A percentile compares a stretch with the other conserved stretches of the same genome.
phyloP scores from a whole-genome alignment of 2,113 vertebrate species.

The Andinoacara biseriatus region DNA sequence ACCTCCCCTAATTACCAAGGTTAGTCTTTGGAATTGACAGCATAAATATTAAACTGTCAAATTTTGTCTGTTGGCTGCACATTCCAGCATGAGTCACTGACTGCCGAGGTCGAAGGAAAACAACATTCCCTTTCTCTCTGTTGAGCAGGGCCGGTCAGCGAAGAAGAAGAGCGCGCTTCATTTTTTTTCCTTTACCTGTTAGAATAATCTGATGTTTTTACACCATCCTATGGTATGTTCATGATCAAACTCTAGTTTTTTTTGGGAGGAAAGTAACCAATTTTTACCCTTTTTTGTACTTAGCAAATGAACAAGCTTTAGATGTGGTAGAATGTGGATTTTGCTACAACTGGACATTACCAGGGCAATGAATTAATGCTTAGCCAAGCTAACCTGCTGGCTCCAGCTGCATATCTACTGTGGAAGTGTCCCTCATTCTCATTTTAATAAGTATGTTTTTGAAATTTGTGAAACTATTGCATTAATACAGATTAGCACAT shows the following conservation, averaged over 20 bases:
- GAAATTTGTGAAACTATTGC: not conserved
- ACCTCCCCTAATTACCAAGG: slow-evolving; percentile 73
- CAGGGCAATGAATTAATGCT: not conserved
- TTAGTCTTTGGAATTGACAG: slow-evolving; percentile 75
- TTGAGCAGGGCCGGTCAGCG: not conserved
- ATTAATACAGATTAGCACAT: not conserved
- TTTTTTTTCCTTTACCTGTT: slow-evolving; percentile 5
- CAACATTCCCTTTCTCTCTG: slow-evolving; percentile 54
- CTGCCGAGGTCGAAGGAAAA: slow-evolving; percentile 61
- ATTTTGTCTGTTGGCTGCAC: slow-evolving; percentile 69
- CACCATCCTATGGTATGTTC: not conserved
- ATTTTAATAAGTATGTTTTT: not conserved
- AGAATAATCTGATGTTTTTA: not conserved
- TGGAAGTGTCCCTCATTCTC: not conserved
- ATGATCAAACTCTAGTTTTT: not conserved
- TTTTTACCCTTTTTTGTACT: not conserved
- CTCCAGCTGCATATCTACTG: not conserved
- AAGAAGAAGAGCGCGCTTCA: slow-evolving; percentile 11
- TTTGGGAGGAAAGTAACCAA: not conserved
- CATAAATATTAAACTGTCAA: slow-evolving; percentile 81
- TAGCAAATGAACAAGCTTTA: not conserved
- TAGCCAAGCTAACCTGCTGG: not conserved
- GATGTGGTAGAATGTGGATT: not conserved
- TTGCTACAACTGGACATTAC: not conserved
- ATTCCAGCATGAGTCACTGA: slow-evolving; percentile 70